phyloP scores from a whole-genome alignment of 1,140 invertebrate genomes.

The Ctenoplectra terminalis region DNA sequence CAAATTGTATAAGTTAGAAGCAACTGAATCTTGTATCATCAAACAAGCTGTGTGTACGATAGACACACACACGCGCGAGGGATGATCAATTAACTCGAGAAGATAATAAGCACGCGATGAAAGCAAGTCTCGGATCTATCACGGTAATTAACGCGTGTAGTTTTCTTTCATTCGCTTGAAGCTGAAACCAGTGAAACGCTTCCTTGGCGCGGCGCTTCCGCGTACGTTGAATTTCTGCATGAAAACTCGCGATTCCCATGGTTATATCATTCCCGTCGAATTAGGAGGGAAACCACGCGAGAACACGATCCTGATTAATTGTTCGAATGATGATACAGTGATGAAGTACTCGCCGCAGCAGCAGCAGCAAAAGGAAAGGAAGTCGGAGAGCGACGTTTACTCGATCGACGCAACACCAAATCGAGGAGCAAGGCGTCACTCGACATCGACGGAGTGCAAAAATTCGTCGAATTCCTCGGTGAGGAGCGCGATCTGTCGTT shows the following conservation, averaged over 20 bases:
- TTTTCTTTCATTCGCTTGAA: background rate
- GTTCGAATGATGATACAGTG: conserved; percentile 37
- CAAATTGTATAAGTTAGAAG: background rate
- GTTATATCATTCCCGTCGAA: background rate
- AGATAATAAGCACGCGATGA: background rate
- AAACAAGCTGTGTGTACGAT: background rate
- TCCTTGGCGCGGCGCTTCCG: background rate
- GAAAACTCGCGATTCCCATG: conserved; percentile 8
- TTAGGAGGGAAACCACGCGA: background rate
- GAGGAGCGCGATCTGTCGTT: conserved; percentile 60
- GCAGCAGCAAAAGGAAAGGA: conserved; percentile 78
- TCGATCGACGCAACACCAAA: conserved; percentile 73
- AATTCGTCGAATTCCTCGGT: conserved; percentile 56
- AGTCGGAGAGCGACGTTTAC: conserved; percentile 78
- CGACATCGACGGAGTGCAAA: conserved; percentile 49
- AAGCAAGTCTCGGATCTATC: background rate
- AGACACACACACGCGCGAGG: background rate
- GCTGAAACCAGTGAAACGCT: background rate
- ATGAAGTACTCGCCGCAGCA: conserved; percentile 82
- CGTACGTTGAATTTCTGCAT: background rate
- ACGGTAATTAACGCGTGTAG: background rate
- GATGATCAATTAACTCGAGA: background rate
- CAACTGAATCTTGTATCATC: background rate
- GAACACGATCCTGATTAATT: conserved; percentile 14
- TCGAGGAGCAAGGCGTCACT: conserved; percentile 39